Percentiles rank a stretch among this genome's conserved stretches.
phyloP scores from a whole-genome alignment of 2,888 invertebrate species.

The Podabrus alpinus region DNA sequence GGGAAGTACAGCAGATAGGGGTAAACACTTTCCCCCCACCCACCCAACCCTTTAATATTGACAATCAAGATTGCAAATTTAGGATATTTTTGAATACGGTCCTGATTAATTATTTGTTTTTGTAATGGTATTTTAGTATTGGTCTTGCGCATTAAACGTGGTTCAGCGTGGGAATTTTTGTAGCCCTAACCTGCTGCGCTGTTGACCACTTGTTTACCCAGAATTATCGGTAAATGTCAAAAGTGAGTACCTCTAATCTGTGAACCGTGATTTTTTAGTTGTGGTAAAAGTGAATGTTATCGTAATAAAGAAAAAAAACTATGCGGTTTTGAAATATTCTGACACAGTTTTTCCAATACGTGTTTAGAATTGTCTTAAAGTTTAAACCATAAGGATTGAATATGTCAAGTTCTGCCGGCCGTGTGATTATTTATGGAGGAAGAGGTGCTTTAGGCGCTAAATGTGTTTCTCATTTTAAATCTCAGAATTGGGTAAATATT shows the following conservation, averaged over 20 bases:
- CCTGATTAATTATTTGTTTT: too few species aligned
- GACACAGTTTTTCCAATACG: background rate
- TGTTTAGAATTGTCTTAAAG: background rate
- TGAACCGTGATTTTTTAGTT: background rate
- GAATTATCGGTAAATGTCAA: background rate
- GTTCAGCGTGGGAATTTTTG: too few species aligned
- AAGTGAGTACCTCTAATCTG: background rate
- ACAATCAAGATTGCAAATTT: too few species aligned
- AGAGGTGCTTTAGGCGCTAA: slow-evolving; percentile 92
- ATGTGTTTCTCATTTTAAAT: slow-evolving; percentile 87
- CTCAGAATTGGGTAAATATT: slow-evolving; percentile 79
- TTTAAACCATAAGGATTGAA: slow-evolving; percentile 4
- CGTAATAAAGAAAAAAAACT: background rate
- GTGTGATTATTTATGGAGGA: slow-evolving; percentile 92
- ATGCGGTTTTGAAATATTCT: background rate
- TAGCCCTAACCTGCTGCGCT: background rate
- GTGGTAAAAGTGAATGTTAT: slow-evolving; percentile 3
- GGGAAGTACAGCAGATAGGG: too few species aligned
- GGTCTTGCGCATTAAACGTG: too few species aligned
- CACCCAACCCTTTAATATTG: too few species aligned
- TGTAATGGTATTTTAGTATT: too few species aligned
- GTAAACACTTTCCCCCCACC: too few species aligned
- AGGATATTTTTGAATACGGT: too few species aligned
- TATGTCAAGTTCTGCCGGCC: slow-evolving; percentile 56
- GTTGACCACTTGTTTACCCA: background rate